Evolutionary conservation across 2,797 vertebrate genomes (phyloP).

Genomic region (Podargus strigoides): DNA sequence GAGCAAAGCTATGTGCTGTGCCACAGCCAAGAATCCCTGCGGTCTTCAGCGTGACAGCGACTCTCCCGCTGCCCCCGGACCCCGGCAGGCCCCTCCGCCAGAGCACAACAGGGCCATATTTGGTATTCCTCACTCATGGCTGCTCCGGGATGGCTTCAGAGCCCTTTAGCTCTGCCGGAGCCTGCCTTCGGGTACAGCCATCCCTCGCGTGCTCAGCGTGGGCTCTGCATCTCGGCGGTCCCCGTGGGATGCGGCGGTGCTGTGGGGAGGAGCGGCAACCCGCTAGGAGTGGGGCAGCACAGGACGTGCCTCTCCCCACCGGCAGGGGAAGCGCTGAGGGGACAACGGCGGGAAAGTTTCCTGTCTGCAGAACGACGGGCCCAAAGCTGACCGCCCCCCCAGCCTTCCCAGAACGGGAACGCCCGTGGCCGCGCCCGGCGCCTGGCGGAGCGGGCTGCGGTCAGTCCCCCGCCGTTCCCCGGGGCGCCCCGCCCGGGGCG

Average conservation of each 20-base stretch:
- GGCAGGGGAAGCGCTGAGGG: too few species aligned
- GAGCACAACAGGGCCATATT: neutral
- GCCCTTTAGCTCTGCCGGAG: neutral
- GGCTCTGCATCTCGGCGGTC: too few species aligned
- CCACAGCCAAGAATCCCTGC: neutral
- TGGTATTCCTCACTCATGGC: neutral
- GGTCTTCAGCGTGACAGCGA: neutral
- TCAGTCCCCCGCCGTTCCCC: too few species aligned
- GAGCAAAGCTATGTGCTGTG: neutral
- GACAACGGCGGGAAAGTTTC: neutral
- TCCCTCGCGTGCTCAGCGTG: accelerated
- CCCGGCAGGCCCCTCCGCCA: neutral
- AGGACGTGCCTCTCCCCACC: too few species aligned
- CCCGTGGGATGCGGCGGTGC: too few species aligned
- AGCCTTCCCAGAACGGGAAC: too few species aligned
- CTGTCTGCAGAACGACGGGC: neutral
- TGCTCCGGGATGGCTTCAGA: neutral
- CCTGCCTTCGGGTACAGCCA: accelerated
- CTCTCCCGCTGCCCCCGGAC: neutral
- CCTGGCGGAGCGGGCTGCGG: neutral
- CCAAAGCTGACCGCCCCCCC: neutral
- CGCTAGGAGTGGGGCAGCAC: neutral
- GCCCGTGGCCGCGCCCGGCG: neutral
- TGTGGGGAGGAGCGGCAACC: accelerated
- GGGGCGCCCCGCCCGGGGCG: neutral